Percentiles rank a stretch among this genome's conserved stretches.
Conservation (phyloP, 1,140 invertebrate species). For the Linepithema humile region DNA sequence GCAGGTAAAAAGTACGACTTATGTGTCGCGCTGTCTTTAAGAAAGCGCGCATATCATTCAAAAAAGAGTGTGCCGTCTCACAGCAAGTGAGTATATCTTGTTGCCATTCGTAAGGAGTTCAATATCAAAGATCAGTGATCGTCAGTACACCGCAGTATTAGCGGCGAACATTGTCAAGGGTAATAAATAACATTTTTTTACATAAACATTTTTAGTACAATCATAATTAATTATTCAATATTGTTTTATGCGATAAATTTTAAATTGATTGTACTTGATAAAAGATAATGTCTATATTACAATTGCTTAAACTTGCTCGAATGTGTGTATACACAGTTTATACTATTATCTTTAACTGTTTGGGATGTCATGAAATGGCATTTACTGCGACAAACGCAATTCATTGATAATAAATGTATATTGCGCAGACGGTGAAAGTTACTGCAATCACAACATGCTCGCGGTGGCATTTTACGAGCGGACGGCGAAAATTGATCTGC, state of each 20-base stretch:
- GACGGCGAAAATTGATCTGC: neutral
- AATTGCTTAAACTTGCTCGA: neutral
- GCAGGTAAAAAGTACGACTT: no score
- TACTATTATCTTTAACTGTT: neutral
- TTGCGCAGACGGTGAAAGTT: slow-evolving; percentile 57
- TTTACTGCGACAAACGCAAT: neutral
- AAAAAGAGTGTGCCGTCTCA: neutral
- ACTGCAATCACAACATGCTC: slow-evolving; percentile 15
- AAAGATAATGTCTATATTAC: neutral
- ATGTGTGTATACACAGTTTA: neutral
- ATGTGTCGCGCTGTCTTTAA: no score
- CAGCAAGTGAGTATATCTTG: neutral
- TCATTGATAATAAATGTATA: slow-evolving; percentile 37
- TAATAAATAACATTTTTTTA: no score
- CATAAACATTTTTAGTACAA: neutral
- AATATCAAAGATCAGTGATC: neutral
- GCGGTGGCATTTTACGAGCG: slow-evolving; percentile 53
- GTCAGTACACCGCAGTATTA: neutral
- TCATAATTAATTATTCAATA: neutral
- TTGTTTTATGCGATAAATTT: neutral
- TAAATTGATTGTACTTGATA: neutral
- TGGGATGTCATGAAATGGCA: neutral
- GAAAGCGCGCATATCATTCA: neutral
- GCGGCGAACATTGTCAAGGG: neutral
- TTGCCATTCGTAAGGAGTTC: slow-evolving; percentile 6